Percentiles rank a stretch among this genome's conserved stretches.
Evolutionary conservation across 2,113 vertebrate species (phyloP).

Genomic region (Microtus oregoni): DNA sequence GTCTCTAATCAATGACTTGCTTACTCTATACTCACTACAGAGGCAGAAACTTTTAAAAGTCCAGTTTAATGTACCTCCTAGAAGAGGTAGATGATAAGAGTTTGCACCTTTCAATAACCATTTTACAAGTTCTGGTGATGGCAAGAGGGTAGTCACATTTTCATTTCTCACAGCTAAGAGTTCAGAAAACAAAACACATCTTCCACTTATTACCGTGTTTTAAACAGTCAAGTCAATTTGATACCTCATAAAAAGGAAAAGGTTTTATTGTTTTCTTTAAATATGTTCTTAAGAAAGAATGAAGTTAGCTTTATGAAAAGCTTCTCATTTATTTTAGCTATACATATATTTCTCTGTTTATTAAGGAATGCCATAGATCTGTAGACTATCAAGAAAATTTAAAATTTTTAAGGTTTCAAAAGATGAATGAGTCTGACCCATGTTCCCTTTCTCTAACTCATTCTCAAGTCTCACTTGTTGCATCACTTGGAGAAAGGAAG

Average conservation of each 20-base stretch:
- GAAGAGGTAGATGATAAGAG: background rate
- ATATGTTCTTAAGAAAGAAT: conserved; percentile 7
- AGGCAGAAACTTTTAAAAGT: conserved; percentile 8
- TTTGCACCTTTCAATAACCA: conserved; percentile 22
- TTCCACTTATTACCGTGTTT: background rate
- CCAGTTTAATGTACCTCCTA: background rate
- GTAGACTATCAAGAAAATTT: background rate
- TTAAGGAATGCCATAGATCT: background rate
- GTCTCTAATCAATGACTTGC: background rate
- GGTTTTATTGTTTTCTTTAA: background rate
- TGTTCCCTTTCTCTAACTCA: conserved; percentile 25
- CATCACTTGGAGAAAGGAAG: background rate
- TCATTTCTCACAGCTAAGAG: background rate
- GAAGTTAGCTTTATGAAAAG: conserved; percentile 49
- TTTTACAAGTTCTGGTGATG: background rate
- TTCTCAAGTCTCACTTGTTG: conserved; percentile 37
- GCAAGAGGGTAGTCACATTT: conserved; percentile 26
- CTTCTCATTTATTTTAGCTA: background rate
- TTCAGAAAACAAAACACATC: conserved; percentile 47
- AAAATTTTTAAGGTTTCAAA: conserved; percentile 27
- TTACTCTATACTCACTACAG: background rate
- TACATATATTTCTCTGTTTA: background rate
- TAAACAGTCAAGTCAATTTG: background rate
- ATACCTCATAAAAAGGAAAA: conserved; percentile 35
- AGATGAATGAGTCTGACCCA: background rate